Conservation (phyloP, 2,888 invertebrate species). For the Cyclophora albipunctata region DNA sequence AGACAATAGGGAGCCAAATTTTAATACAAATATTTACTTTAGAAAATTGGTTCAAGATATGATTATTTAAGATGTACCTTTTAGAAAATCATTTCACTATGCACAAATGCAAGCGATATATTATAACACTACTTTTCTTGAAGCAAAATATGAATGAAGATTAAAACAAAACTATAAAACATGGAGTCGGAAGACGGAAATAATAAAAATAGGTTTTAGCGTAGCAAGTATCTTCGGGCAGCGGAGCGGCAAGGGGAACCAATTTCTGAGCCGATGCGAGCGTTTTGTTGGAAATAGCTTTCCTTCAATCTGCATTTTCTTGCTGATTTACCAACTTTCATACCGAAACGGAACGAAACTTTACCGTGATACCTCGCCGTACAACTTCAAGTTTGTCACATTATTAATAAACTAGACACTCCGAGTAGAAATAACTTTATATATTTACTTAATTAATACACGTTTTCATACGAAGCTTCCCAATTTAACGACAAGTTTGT, state of each 20-base stretch:
- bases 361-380: slow-evolving; percentile 45
- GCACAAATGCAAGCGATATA: no score
- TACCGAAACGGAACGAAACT: slow-evolving; percentile 47
- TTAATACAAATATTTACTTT: no score
- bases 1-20: no score
- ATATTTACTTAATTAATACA: neutral
- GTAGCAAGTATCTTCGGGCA: slow-evolving; percentile 65
- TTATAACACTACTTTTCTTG: no score
- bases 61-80: no score
- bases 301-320: slow-evolving; percentile 75
- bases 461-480: no score
- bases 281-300: slow-evolving; percentile 75
- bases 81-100: no score
- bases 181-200: slow-evolving; percentile 51
- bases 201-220: slow-evolving; percentile 69
- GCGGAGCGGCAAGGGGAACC: slow-evolving; percentile 66
- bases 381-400: slow-evolving; percentile 40
- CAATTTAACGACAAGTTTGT: no score
- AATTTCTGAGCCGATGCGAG: slow-evolving; percentile 71
- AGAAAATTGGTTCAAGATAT: no score
- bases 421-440: slow-evolving; percentile 3
- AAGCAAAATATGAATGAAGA: slow-evolving; percentile 34
- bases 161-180: slow-evolving; percentile 59
- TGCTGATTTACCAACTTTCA: slow-evolving; percentile 75
- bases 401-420: slow-evolving; percentile 42